A percentile compares a stretch with the other conserved stretches of the same genome.
Conservation (phyloP, 2,797 vertebrate genomes). For the Toxotes lorentzi region DNA sequence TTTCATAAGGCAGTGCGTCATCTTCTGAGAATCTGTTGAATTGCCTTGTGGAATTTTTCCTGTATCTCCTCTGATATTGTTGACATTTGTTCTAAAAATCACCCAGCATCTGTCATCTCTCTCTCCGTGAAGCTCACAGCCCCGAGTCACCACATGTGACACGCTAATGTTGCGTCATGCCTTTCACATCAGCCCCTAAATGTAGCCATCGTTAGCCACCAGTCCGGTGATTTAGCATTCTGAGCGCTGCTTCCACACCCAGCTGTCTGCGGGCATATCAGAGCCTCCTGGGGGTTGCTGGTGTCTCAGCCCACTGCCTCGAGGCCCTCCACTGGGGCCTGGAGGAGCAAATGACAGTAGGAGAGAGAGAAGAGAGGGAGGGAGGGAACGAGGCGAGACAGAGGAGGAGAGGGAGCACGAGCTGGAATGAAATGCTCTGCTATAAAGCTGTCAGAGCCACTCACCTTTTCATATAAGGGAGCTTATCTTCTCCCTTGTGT, state of each 20-base stretch:
- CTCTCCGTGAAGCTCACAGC: constrained; percentile 18
- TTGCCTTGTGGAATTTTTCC: constrained; percentile 2
- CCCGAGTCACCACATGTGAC: not conserved
- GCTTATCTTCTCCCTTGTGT: constrained; percentile 74
- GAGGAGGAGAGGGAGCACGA: constrained; percentile 50
- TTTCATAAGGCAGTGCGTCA: constrained; percentile 7
- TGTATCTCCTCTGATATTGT: not conserved
- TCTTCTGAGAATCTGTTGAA: constrained; percentile 10
- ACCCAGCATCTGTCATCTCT: constrained; percentile 20
- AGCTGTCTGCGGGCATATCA: constrained; percentile 73
- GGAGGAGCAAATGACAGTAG: constrained; percentile 67
- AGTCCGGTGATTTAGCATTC: constrained; percentile 71
- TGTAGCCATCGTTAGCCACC: constrained; percentile 54
- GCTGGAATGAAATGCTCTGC: constrained; percentile 75
- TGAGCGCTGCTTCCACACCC: constrained; percentile 56
- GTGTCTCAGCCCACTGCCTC: constrained; percentile 73
- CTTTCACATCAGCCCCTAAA: constrained; percentile 43
- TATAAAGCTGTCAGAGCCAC: constrained; percentile 82
- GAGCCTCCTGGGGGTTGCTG: constrained; percentile 70
- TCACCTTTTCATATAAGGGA: constrained; percentile 79
- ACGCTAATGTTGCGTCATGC: constrained; percentile 22
- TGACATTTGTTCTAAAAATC: constrained; percentile 25
- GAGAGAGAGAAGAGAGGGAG: constrained; percentile 9
- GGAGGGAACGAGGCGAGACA: constrained; percentile 42
- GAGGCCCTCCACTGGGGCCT: constrained; percentile 64